phyloP scores from a whole-genome alignment of 2,797 vertebrate genomes.

The Lemur catta region DNA sequence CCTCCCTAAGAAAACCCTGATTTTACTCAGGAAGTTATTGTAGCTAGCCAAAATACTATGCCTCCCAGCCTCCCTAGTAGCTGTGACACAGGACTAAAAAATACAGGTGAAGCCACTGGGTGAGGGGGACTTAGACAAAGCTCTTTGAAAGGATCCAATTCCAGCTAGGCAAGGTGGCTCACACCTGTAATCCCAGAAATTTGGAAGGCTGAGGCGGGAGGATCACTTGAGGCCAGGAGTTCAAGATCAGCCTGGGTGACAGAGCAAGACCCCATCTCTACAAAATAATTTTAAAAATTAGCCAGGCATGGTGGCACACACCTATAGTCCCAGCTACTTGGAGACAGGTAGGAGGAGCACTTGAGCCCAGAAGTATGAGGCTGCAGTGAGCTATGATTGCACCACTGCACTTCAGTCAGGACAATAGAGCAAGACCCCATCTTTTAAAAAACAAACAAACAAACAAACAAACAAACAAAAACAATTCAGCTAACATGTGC shows the following conservation, averaged over 20 bases:
- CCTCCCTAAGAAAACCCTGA: background rate
- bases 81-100: background rate
- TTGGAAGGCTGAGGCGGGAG: background rate
- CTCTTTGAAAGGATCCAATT: background rate
- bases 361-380: background rate
- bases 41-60: background rate
- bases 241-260: background rate
- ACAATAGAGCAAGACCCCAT: background rate
- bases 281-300: background rate
- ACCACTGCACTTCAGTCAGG: background rate
- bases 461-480: background rate
- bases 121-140: background rate
- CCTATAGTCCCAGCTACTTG: background rate
- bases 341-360: background rate
- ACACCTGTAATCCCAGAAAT: background rate
- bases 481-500: background rate
- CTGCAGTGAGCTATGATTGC: too few species aligned
- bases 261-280: background rate
- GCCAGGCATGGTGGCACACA: background rate
- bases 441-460: background rate
- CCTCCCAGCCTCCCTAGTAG: background rate
- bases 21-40: background rate
- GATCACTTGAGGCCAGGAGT: background rate
- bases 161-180: background rate
- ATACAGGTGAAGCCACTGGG: background rate